Evolutionary conservation across 1,140 invertebrate genomes (phyloP).

Genomic region (Kradibia gibbosae): DNA sequence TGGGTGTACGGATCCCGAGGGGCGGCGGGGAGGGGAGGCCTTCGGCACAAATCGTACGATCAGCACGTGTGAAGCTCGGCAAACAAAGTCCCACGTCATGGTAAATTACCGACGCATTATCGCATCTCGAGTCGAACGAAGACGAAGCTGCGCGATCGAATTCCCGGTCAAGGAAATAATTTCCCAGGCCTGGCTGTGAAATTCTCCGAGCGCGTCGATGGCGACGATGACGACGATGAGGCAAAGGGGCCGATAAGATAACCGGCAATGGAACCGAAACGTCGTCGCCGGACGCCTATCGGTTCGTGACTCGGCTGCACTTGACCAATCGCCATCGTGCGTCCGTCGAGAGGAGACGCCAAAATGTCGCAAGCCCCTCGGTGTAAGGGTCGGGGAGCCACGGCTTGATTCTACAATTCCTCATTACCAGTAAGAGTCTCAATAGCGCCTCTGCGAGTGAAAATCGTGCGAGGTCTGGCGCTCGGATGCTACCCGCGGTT

Average conservation of each 20-base stretch:
- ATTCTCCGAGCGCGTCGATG: not conserved
- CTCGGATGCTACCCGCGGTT: no score
- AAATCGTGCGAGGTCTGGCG: no score
- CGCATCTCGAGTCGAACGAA: not conserved
- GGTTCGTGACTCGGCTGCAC: not conserved
- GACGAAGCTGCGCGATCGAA: not conserved
- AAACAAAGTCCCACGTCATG: slow-evolving; percentile 19
- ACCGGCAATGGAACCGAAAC: not conserved
- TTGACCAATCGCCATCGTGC: not conserved
- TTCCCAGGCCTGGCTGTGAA: not conserved
- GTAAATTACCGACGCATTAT: slow-evolving; percentile 1
- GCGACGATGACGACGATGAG: no score
- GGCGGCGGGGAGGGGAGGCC: no score
- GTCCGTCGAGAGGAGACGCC: not conserved
- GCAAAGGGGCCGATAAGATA: slow-evolving; percentile 15
- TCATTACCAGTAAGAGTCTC: no score
- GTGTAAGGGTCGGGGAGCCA: not conserved
- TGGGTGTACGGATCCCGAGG: no score
- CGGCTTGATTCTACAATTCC: no score
- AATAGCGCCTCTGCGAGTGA: no score
- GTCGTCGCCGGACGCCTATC: not conserved
- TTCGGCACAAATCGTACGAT: not conserved
- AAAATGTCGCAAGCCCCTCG: not conserved
- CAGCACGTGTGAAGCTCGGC: not conserved
- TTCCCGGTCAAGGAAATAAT: not conserved